A percentile compares a stretch with the other conserved stretches of the same genome.
Evolutionary conservation across 2,797 vertebrate species (phyloP).

Genomic region (Salmo trutta): DNA sequence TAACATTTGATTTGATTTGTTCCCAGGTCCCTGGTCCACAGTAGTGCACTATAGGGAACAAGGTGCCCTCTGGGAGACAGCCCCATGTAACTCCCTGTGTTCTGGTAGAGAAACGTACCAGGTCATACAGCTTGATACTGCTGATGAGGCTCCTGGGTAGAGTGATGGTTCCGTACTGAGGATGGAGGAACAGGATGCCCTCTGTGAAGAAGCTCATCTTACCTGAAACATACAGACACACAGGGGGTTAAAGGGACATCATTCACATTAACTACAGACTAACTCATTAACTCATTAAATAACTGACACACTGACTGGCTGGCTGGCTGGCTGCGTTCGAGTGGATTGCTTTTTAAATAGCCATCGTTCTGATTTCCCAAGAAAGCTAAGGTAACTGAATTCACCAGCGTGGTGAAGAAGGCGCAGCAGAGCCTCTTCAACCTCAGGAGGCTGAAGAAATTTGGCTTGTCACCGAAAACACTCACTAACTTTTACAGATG

Average conservation of each 20-base stretch:
- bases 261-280: slow-evolving; percentile 7
- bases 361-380: too few relatives aligned
- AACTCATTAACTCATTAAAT: not conserved
- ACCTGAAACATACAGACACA: slow-evolving; percentile 71
- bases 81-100: not conserved
- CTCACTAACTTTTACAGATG: too few relatives aligned
- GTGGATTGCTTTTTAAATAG: too few relatives aligned
- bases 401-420: too few relatives aligned
- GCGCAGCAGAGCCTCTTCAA: too few relatives aligned
- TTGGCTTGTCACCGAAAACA: too few relatives aligned
- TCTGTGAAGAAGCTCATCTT: slow-evolving; percentile 90
- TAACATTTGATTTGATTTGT: too few relatives aligned
- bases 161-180: slow-evolving; percentile 82
- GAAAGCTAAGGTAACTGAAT: too few relatives aligned
- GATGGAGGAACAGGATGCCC: slow-evolving; percentile 87
- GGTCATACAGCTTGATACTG: slow-evolving; percentile 77
- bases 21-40: not conserved
- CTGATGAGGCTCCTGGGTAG: slow-evolving; percentile 84
- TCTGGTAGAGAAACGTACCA: not conserved
- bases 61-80: not conserved
- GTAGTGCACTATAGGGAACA: not conserved
- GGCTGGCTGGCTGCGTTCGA: not conserved
- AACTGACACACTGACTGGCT: not conserved
- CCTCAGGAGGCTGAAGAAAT: too few relatives aligned
- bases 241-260: slow-evolving; percentile 4